phyloP scores from a whole-genome alignment of 1,140 invertebrate species.

The Gryllus bimaculatus region DNA sequence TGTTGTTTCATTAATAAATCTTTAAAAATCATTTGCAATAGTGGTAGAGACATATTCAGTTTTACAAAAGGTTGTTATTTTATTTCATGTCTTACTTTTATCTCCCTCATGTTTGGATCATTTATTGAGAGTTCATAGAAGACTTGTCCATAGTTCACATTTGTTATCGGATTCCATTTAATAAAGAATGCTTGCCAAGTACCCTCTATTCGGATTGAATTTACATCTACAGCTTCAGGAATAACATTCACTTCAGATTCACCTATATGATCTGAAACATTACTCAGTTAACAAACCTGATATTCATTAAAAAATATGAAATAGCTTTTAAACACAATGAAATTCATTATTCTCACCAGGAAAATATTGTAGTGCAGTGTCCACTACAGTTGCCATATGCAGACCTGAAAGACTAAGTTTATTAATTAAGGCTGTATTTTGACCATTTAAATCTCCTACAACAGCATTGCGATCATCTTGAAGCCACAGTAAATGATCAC shows the following conservation, averaged over 20 bases:
- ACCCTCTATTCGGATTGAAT: constrained; percentile 55
- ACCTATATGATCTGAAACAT: constrained; percentile 2
- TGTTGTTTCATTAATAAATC: too few relatives aligned
- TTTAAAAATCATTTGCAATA: too few relatives aligned
- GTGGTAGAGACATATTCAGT: too few relatives aligned
- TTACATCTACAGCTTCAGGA: constrained; percentile 51
- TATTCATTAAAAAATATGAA: too few relatives aligned
- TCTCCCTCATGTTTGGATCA: constrained; percentile 18
- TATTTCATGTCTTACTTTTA: neutral
- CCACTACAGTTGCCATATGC: constrained; percentile 59
- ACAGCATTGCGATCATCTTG: constrained; percentile 63
- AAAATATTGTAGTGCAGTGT: constrained; percentile 50
- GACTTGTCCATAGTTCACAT: constrained; percentile 68
- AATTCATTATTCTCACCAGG: constrained; percentile 8
- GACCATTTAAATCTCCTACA: constrained; percentile 65
- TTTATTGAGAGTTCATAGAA: constrained; percentile 73
- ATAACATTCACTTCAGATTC: constrained; percentile 47
- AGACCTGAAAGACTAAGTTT: constrained; percentile 50
- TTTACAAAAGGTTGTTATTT: too few relatives aligned
- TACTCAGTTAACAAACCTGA: too few relatives aligned
- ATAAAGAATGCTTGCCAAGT: constrained; percentile 67
- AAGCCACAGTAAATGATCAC: constrained; percentile 68
- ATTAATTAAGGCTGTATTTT: constrained; percentile 62
- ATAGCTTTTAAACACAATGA: too few relatives aligned
- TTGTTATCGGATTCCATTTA: constrained; percentile 60